Evolutionary conservation across 1,140 invertebrate species (phyloP).

Genomic region (Pseudomyrmex pallidus): DNA sequence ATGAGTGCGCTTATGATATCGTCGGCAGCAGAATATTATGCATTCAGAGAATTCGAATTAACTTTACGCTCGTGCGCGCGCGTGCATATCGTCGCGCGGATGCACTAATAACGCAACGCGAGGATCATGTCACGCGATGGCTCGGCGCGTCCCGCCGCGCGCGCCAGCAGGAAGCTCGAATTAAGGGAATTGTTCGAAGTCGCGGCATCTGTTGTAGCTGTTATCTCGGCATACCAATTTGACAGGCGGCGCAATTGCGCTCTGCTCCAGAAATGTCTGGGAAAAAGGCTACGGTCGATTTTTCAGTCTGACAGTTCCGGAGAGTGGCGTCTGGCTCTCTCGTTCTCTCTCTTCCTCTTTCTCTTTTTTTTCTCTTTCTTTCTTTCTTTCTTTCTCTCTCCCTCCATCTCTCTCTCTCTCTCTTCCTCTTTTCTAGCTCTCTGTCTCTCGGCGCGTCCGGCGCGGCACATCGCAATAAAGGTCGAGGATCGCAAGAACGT

Average conservation of each 20-base stretch:
- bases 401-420: too few species aligned
- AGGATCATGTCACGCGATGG: slow-evolving; percentile 43
- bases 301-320: slow-evolving; percentile 57
- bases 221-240: slow-evolving; percentile 54
- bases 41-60: slow-evolving; percentile 44
- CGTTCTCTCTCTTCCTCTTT: neutral
- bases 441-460: slow-evolving; percentile 8
- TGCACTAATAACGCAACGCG: slow-evolving; percentile 23
- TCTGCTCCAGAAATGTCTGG: slow-evolving; percentile 38
- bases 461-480: slow-evolving; percentile 47
- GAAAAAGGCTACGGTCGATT: slow-evolving; percentile 56
- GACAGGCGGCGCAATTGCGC: slow-evolving; percentile 53
- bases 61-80: slow-evolving; percentile 3
- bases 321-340: neutral
- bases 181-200: slow-evolving; percentile 43
- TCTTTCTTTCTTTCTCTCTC: too few species aligned
- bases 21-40: slow-evolving; percentile 3
- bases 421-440: neutral
- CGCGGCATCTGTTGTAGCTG: slow-evolving; percentile 50
- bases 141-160: neutral
- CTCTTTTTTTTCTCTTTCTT: too few species aligned
- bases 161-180: slow-evolving; percentile 15
- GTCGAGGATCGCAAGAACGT: slow-evolving; percentile 35
- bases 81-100: neutral
- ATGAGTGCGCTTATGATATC: slow-evolving; percentile 34